Evolutionary conservation across 2,797 vertebrate genomes (phyloP).

Genomic region (Micrastur ruficollis): DNA sequence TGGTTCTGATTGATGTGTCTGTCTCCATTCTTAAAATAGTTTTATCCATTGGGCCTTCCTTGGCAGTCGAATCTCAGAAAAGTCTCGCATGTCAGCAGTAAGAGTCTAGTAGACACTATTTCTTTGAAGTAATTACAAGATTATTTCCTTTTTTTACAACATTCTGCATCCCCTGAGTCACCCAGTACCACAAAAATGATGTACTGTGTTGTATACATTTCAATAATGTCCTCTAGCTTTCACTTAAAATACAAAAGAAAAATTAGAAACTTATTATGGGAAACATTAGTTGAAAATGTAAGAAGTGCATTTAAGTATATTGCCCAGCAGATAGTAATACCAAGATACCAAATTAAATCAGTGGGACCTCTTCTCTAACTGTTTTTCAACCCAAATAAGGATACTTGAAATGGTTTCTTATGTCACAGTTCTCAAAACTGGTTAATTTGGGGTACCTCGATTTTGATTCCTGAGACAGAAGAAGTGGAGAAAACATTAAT

Average conservation of each 20-base stretch:
- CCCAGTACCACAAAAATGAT: background rate
- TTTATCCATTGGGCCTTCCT: conserved; percentile 1
- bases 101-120: background rate
- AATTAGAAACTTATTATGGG: background rate
- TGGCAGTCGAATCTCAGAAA: background rate
- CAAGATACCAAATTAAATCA: background rate
- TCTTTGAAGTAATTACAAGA: background rate
- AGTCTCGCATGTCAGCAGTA: background rate
- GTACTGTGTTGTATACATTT: background rate
- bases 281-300: background rate
- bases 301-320: background rate
- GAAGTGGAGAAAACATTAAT: background rate
- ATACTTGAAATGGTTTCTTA: background rate
- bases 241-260: background rate
- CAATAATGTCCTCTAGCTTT: background rate
- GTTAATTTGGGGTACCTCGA: background rate
- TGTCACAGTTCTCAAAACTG: background rate
- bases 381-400: background rate
- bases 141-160: background rate
- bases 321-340: background rate
- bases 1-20: conserved; percentile 8
- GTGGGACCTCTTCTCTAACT: background rate
- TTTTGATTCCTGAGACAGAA: background rate
- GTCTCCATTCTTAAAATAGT: conserved; percentile 28
- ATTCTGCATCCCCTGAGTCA: background rate